Base-by-base conservation (phyloP, 2,797 vertebrate genomes). In the Sebastes variabilis region DNA sequence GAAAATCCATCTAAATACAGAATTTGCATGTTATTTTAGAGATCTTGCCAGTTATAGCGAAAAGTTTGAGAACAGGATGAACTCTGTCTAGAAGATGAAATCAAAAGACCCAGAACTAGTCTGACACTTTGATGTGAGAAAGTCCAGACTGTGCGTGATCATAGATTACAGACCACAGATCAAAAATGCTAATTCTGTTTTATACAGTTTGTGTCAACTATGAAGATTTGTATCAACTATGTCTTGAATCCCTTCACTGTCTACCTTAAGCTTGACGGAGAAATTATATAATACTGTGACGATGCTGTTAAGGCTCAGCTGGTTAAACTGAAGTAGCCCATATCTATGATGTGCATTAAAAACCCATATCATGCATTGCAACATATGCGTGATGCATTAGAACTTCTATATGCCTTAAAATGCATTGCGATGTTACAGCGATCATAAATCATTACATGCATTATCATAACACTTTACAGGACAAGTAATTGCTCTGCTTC, bases 11-110 rank as follows among this genome's bases (percentile, higher is more conserved):
- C 75, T 62, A n/a, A 38, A 83, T 60, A 66, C 29, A 52, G 62
- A 88, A 90, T 88, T 81, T 87, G 74, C 80, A 83, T 46, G 66
- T 77, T 83, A 74, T 85, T 81, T 84, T 58, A 16, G 52, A 80
- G 75, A 72, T 73, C 5, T 60, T 42, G 29, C 60, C 64, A 8
- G 4, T 49, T 65, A 54, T 6, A 55, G 58, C n/a, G n/a, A 78
- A 66, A 66, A 79, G 72, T 80, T 73, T 79, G 60, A 83, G 79
- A 79, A 82, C 54, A 83, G 72, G 77, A 77, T 79, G 72, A 83
- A 80, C 75, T 82, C 25, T 3, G 22, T 69, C 42, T 27, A 60
- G 42, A 59, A 68, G 60, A 72, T 66, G 5, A 60, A 82, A 85
- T 81, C 36, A 89, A 84, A 80, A 80, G n/a, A 76, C 7, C 0